Base-by-base conservation (phyloP, 1,140 invertebrate species). In the Drosophila micromelanica region DNA sequence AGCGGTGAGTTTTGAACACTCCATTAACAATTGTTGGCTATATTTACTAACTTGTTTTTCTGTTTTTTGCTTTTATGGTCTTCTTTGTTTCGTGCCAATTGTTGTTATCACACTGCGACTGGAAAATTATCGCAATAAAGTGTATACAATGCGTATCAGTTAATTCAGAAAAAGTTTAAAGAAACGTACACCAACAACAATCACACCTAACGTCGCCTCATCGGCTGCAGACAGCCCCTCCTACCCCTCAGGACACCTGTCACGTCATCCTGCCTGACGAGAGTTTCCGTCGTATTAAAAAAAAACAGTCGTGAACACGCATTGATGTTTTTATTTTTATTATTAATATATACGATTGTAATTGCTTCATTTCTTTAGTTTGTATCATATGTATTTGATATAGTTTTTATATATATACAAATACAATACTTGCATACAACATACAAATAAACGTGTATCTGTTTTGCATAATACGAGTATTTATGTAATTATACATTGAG, bases 101-200 rank as follows among this genome's bases (percentile, higher is more conserved):
- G 64, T 64, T 61, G 48, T 20, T 35, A 57, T 57, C 55, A 30
- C 38, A 15, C 37, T 55, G 35, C 7, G n/a, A n/a, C n/a, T n/a
- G n/a, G n/a, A n/a, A n/a, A n/a, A n/a, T n/a, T n/a, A n/a, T n/a
- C n/a, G 35, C 35, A 30, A 56, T 59, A 37, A 61, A 93, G 95
- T 35, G 93, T 95, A 12, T 92, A 95, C 42, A 95, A 94, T 73
- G 95, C 95, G 3, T 95, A 95, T 68, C 95, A 95, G 75, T 94
- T 95, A 78, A 93, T 95, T 67, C 95, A 95, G 81, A 95, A 95
- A 85, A 93, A 95, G 55, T 95, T 96, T 91, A 92, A 94, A 69
- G 94, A 95, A 90, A 95, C 95, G 55, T 95, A 95, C 90, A 95
- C 93, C 75, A 95, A 92, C 51, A 82, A 76, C 68, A 86, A 78